Percentiles rank a stretch among this genome's conserved stretches.
phyloP scores from a whole-genome alignment of 2,888 invertebrate species.

The Aphodius granarius region DNA sequence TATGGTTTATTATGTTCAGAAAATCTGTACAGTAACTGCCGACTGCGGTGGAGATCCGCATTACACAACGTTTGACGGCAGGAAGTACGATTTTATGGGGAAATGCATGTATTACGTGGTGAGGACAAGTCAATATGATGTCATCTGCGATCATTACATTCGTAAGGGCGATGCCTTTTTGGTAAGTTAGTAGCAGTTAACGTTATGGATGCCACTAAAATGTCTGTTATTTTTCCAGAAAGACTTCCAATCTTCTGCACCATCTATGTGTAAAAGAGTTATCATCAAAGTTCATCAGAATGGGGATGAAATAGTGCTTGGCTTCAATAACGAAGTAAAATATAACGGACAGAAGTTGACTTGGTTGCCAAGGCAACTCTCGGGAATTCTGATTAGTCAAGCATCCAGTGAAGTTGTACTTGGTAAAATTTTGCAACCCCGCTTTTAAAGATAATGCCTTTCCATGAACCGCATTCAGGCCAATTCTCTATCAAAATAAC shows the following conservation, averaged over 20 bases:
- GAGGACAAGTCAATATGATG: constrained; percentile 2
- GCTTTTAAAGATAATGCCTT: too few relatives aligned
- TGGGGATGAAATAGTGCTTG: constrained; percentile 5
- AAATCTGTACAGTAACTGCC: neutral
- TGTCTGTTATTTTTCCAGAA: constrained; percentile 7
- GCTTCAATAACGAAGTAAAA: neutral
- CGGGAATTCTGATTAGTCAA: constrained; percentile 46
- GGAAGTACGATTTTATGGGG: constrained; percentile 19
- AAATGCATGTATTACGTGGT: constrained; percentile 19
- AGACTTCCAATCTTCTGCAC: neutral
- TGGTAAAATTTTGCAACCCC: too few relatives aligned
- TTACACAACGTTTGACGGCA: constrained; percentile 15
- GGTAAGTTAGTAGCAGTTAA: neutral
- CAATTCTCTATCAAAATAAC: too few relatives aligned
- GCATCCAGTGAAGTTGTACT: constrained; percentile 68
- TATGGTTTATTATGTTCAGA: neutral
- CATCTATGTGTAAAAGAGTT: constrained; percentile 10
- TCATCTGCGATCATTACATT: constrained; percentile 13
- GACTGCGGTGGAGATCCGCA: constrained; percentile 4
- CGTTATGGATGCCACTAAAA: neutral
- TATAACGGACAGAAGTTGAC: neutral
- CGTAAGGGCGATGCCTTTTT: neutral
- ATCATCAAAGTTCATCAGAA: constrained; percentile 5
- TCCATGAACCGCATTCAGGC: too few relatives aligned
- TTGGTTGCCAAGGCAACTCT: constrained; percentile 3